Evolutionary conservation across 2,113 vertebrate species (phyloP).

Genomic region (Ophiodon elongatus): DNA sequence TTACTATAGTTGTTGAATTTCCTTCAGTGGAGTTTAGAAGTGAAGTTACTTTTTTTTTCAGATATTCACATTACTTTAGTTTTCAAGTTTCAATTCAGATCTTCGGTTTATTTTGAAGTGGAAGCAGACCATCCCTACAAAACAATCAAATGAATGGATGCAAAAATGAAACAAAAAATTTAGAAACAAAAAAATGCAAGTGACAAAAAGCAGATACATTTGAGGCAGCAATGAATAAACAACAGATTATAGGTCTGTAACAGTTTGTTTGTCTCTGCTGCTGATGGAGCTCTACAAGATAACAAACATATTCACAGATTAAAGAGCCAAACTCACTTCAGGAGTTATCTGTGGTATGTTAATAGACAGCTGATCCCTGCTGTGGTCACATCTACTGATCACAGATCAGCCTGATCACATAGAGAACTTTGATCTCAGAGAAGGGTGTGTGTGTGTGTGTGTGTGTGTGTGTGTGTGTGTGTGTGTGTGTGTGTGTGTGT

Average conservation of each 20-base stretch:
- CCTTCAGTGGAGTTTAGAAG: not conserved
- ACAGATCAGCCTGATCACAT: conserved; percentile 57
- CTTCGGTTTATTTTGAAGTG: not conserved
- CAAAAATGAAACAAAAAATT: not conserved
- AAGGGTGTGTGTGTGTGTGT: conserved; percentile 9
- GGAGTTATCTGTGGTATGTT: conserved; percentile 67
- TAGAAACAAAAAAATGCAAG: not conserved
- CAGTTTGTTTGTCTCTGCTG: conserved; percentile 10
- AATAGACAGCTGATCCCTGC: conserved; percentile 46
- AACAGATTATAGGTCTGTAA: conserved; percentile 8
- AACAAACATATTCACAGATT: conserved; percentile 26
- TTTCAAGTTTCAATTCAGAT: not conserved
- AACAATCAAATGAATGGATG: not conserved
- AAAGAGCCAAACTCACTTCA: conserved; percentile 5
- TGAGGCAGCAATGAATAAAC: not conserved
- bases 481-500: conserved; percentile 27
- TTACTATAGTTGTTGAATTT: not conserved
- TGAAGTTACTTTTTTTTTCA: not conserved
- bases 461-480: conserved; percentile 38
- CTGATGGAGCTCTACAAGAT: conserved; percentile 16
- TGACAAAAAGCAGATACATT: not conserved
- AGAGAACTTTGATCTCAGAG: conserved; percentile 62
- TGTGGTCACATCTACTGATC: conserved; percentile 61
- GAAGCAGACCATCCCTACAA: not conserved
- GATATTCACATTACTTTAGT: not conserved